phyloP scores from a whole-genome alignment of 2,888 invertebrate species.

The Tetranychus truncatus region DNA sequence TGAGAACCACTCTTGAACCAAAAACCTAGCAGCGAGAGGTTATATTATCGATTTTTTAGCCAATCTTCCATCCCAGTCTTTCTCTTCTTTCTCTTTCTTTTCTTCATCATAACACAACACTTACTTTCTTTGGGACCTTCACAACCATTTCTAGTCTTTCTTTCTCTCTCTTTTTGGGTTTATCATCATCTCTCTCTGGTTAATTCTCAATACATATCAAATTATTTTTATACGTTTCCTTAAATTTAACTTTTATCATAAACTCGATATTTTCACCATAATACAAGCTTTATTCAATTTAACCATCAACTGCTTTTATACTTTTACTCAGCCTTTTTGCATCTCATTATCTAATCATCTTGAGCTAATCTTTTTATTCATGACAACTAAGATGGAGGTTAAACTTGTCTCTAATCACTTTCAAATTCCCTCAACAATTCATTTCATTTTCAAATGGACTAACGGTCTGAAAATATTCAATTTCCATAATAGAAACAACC shows the following conservation, averaged over 20 bases:
- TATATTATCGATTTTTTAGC: not conserved
- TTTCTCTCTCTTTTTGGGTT: not conserved
- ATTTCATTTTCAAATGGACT: not conserved
- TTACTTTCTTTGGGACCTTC: not conserved
- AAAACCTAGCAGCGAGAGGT: not conserved
- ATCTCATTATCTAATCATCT: too few species aligned
- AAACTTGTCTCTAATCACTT: too few species aligned
- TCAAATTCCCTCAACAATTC: not conserved
- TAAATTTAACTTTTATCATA: not conserved
- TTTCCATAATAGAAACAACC: not conserved
- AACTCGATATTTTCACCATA: not conserved
- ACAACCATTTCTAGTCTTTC: not conserved
- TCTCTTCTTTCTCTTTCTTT: conserved; percentile 1
- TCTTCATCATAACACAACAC: not conserved
- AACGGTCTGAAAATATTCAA: not conserved
- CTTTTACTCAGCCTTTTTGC: too few species aligned
- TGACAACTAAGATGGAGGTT: too few species aligned
- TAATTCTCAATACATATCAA: not conserved
- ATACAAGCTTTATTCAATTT: too few species aligned
- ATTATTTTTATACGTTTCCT: not conserved
- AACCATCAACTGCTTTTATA: too few species aligned
- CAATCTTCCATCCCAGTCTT: conserved; percentile 1
- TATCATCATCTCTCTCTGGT: conserved; percentile 26
- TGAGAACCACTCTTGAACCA: not conserved
- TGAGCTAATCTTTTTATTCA: too few species aligned